Conservation (phyloP, 2,113 vertebrate species). For the Gracilinanus agilis region DNA sequence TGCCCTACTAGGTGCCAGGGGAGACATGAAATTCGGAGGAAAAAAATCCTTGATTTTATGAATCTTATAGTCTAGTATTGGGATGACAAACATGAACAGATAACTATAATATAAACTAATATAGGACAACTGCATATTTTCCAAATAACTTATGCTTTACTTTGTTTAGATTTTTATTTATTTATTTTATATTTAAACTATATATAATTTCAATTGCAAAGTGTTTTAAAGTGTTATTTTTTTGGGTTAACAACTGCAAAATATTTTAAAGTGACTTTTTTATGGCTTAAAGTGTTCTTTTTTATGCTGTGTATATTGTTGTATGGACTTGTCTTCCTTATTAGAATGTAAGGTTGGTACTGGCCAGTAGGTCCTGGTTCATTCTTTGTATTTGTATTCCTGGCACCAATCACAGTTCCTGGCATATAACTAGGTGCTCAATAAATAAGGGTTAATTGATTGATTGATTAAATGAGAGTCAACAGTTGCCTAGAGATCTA, state of each 20-base stretch:
- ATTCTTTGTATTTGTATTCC: neutral
- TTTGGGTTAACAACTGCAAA: neutral
- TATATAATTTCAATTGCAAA: neutral
- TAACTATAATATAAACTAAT: neutral
- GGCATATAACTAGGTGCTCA: neutral
- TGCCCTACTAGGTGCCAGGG: neutral
- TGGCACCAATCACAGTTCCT: neutral
- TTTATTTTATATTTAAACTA: neutral
- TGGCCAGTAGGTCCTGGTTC: neutral
- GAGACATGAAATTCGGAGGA: neutral
- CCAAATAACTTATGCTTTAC: neutral
- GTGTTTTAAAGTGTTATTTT: too few species aligned
- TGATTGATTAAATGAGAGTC: neutral
- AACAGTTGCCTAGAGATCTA: neutral
- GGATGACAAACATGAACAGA: neutral
- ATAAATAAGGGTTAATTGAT: neutral
- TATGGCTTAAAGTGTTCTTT: neutral
- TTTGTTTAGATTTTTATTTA: neutral
- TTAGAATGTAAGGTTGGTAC: neutral
- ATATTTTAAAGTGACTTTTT: neutral
- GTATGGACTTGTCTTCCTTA: neutral
- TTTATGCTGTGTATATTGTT: neutral
- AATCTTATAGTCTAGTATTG: neutral
- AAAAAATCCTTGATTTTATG: neutral
- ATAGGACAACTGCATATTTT: neutral